Base-by-base conservation (phyloP, 2,888 invertebrate genomes). In the Scrobipalpa costella region DNA sequence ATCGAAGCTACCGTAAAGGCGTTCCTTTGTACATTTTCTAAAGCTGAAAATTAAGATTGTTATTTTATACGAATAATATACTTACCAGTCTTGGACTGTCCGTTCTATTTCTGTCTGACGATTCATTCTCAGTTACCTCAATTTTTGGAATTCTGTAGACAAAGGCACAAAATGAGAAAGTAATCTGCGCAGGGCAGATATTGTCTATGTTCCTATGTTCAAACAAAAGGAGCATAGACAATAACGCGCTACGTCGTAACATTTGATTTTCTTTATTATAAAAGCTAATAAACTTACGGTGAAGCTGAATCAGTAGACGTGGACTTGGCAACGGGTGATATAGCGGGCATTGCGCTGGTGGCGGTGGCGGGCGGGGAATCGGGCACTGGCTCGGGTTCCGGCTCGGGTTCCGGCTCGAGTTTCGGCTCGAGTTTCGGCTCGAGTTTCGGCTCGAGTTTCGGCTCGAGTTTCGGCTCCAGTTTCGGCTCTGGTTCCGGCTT, bases 21-120 rank as follows among this genome's bases (percentile, higher is more conserved):
- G n/a, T n/a, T n/a, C n/a, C n/a, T n/a, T n/a, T n/a, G n/a, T n/a
- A n/a, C n/a, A n/a, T n/a, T n/a, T n/a, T n/a, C n/a, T n/a, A n/a
- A n/a, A n/a, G n/a, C n/a, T n/a, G n/a, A n/a, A n/a, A n/a, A n/a
- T n/a, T n/a, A n/a, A n/a, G n/a, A n/a, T n/a, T n/a, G n/a, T n/a
- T n/a, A n/a, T n/a, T 49, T 49, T 49, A 17, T 15, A 1, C 49
- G n/a, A 40, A 13, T 7, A 40, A 40, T 13, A 11, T 34, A 63
- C 63, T 63, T 59, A 63, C 59, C 19, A 63, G 59, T 63, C 57
- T 44, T 15, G 57, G 57, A 36, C 13, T 52, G 1, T 61, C 52
- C n/a, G 52, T 21, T 11, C 34, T 47, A 33, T 62, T 57, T 9
- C 40, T 55, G 5, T 57, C 40, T 33, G 61, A 21, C 11, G 52